These are phyloP conservation scores for Phataginus tetradactyla DNA, from an alignment of 2,797 vertebrate genomes.

Conservation along the genomic window DNA sequence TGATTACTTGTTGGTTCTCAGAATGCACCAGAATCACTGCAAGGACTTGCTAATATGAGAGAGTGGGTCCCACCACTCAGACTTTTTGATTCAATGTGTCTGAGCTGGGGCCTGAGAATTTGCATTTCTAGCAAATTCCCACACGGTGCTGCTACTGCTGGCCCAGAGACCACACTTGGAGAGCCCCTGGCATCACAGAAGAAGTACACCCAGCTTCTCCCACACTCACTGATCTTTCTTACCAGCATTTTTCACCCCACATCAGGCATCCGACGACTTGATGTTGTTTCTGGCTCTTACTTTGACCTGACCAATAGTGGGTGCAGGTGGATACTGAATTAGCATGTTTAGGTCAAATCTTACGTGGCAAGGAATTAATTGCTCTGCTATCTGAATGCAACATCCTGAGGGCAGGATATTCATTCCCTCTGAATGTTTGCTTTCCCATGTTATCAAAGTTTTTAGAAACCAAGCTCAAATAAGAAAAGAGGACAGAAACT, in stretches of 20 bases:
- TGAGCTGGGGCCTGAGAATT: neutral
- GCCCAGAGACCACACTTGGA: too few relatives aligned
- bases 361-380: neutral
- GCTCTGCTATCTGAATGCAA: neutral
- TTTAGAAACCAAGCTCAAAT: neutral
- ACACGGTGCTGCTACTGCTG: neutral
- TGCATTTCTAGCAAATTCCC: neutral
- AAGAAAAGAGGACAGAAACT: neutral
- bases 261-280: neutral
- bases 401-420: neutral
- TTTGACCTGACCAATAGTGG: neutral
- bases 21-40: neutral
- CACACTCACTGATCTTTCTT: too few relatives aligned
- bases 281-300: neutral
- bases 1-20: neutral
- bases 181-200: neutral
- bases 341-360: neutral
- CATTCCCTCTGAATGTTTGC: neutral
- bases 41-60: neutral
- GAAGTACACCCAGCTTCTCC: neutral
- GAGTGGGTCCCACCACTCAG: neutral
- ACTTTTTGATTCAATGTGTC: neutral
- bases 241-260: too few relatives aligned
- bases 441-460: neutral
- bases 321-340: neutral